Conservation (phyloP, 2,888 invertebrate genomes). For the Erebia palarica region DNA sequence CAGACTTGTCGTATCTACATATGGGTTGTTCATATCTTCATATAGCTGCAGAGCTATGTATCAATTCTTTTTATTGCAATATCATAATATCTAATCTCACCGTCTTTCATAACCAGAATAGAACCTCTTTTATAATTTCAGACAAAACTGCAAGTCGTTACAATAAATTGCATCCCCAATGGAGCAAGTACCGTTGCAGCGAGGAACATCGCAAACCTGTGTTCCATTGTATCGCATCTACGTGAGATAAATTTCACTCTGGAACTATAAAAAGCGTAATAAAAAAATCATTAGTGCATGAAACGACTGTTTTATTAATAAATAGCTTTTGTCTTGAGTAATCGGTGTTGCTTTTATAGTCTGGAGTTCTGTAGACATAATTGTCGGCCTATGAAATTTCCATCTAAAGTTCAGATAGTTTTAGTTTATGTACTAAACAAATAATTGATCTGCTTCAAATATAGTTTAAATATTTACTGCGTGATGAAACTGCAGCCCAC, state of each 20-base stretch:
- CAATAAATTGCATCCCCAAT: conserved; percentile 25
- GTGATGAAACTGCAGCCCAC: no score
- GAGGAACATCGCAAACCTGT: conserved; percentile 30
- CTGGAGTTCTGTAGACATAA: no score
- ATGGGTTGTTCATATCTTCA: no score
- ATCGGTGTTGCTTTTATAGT: no score
- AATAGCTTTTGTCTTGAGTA: not conserved
- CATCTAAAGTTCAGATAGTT: no score
- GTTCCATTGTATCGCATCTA: conserved; percentile 15
- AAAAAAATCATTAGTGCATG: conserved; percentile 39
- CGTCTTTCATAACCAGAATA: not conserved
- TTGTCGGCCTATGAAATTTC: no score
- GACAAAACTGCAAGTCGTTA: conserved; percentile 11
- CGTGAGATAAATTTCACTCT: conserved; percentile 18
- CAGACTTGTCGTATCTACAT: no score
- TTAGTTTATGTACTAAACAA: no score
- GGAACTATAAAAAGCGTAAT: conserved; percentile 42
- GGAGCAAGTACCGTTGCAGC: conserved; percentile 20
- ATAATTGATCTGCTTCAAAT: no score
- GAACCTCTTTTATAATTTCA: conserved; percentile 8
- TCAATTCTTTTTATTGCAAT: not conserved
- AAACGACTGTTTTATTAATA: not conserved
- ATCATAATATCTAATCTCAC: not conserved
- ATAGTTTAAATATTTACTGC: no score
- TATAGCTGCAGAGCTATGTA: not conserved